phyloP scores from a whole-genome alignment of 37 sponge, comb jelly and placozoan species.

The Amphimedon queenslandica region DNA sequence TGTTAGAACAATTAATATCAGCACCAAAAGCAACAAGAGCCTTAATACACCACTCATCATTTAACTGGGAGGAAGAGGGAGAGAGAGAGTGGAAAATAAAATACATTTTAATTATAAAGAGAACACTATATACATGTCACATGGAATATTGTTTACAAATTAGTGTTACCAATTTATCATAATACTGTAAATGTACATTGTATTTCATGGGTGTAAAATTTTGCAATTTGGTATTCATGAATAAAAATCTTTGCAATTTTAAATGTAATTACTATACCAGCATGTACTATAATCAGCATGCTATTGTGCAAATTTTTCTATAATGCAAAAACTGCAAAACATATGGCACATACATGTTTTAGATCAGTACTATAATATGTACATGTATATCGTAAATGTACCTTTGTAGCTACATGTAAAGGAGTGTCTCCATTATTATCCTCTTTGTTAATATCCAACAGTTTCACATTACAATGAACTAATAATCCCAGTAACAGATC shows the following conservation, averaged over 20 bases:
- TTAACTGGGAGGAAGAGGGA: background rate
- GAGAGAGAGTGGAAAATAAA: background rate
- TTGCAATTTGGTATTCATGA: no score
- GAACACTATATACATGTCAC: background rate
- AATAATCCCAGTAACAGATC: constrained; percentile 26
- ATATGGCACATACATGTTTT: background rate
- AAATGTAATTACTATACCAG: background rate
- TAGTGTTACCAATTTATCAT: no score
- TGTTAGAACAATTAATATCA: constrained; percentile 28
- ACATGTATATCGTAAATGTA: background rate
- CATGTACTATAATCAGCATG: no score
- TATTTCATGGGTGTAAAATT: no score
- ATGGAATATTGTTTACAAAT: no score
- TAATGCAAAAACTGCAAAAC: no score
- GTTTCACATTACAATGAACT: constrained; percentile 12
- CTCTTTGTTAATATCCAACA: constrained; percentile 19
- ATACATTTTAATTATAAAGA: background rate
- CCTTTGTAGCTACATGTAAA: constrained; percentile 41
- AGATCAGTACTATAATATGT: background rate
- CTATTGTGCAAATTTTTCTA: no score
- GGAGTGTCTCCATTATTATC: constrained; percentile 11
- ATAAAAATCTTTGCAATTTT: background rate
- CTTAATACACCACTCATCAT: constrained; percentile 34
- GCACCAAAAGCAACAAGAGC: constrained; percentile 62
- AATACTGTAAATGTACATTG: no score